Base-by-base conservation (phyloP, 2,113 vertebrate genomes). In the Dipodomys stephensi region DNA sequence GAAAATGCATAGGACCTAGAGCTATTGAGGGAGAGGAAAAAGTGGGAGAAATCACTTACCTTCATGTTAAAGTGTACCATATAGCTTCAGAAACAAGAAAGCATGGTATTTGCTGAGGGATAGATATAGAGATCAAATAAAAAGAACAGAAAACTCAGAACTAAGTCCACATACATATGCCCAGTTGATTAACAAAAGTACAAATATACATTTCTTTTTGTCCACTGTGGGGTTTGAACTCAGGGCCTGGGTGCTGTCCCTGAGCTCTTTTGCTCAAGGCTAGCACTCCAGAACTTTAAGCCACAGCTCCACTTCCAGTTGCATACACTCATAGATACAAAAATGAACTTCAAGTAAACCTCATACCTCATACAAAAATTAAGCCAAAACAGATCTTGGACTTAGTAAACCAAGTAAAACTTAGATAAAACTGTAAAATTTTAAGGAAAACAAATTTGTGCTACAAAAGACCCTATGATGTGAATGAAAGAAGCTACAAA, bases 301-400 rank as follows among this genome's bases (percentile, higher is more conserved):
- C 10, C 49, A 49, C 49, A 49, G 49, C 49, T 49, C 12, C 10
- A 49, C 49, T 49, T 49, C 49, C 12, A 12, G 49, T 49, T 49
- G 12, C 49, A 49, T 49, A 87, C 32, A 86, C 20, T 35, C 16
- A 76, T 11, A 87, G 25, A 19, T 19, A 69, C 18, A 60, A 84
- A 88, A 83, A 83, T 46, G 39, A 57, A 88, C 65, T 73, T 92
- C 28, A 92, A n/a, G 25, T 83, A 83, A 65, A 57, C 7, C 16
- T 71, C 39, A 79, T 4, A 64, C 28, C 4, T 83, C 44, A 78
- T 72, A 83, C 44, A 71, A 83, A 83, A 88, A 72, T 28, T 72
- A 87, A 91, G 49, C 12, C 49, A 12, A 49, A 49, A 49, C 49
- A 49, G 49, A 49, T 12, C n/a, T 77, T 44, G 10, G 12, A 87